Base-by-base conservation (phyloP, 2,888 invertebrate species). In the Drosophila birchii region DNA sequence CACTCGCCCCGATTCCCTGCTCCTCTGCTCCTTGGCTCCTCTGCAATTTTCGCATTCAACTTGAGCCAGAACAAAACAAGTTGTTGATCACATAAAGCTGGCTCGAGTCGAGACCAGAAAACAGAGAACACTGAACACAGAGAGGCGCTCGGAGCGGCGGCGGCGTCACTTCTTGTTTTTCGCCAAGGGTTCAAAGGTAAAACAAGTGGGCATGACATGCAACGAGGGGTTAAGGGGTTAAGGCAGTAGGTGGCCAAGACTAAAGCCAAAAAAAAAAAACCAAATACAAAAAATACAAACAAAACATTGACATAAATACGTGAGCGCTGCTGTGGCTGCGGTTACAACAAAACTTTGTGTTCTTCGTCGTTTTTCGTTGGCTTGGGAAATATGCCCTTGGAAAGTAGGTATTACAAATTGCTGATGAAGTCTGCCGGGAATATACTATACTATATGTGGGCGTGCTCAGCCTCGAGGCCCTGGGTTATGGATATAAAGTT, bases 251-350 rank as follows among this genome's bases (percentile, higher is more conserved):
- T 71, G 72, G 58, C 70, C 47, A 57, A 56, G 69, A 56, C 53
- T 36, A 55, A 29, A 70, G 58, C 58, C 59, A 62, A 36, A 71
- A 77, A 78, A 72, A 57, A 78, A 83, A 45, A 58, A 26, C 26
- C 26, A 5, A 34, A 66, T 1, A 8, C 18, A 18, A 34, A 20
- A 36, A 20, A 18, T 72, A 53, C 86, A 80, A 86, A 88, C 78
- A 86, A 88, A 88, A 84, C 84, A 84, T 88, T 84, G 84, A 81
- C 84, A 84, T 84, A 84, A 88, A 88, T 86, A 88, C 74, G 79
- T 45, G 51, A 59, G 76, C 71, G 72, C 69, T 58, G 69, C 76
- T 82, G 71, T 59, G 49, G 78, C 74, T 81, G 79, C 70, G 72
- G 69, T 73, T 80, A 71, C 75, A 67, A 55, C 74, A 60, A 68